Evolutionary conservation across 2,888 invertebrate species (phyloP).

Genomic region (Timandra comae): DNA sequence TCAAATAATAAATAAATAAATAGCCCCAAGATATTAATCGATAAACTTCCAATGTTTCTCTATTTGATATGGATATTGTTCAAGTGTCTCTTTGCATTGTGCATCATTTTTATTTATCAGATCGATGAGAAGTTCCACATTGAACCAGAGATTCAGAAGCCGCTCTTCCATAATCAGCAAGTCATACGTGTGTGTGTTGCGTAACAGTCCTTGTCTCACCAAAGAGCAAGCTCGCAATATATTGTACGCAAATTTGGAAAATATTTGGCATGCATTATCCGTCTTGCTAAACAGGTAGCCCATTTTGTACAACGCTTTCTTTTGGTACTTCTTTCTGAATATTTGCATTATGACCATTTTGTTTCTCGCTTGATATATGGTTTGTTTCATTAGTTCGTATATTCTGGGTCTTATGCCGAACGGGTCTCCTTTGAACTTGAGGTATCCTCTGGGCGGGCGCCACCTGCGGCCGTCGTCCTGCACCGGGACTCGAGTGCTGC

Average conservation of each 20-base stretch:
- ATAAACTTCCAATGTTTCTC: constrained; percentile 28
- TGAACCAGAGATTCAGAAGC: constrained; percentile 36
- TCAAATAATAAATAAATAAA: no score
- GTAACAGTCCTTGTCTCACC: background rate
- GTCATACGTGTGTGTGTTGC: constrained; percentile 13
- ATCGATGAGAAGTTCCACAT: constrained; percentile 34
- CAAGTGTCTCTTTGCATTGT: constrained; percentile 18
- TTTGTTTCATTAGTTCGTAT: constrained; percentile 46
- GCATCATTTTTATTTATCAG: constrained; percentile 30
- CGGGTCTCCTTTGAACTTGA: constrained; percentile 4
- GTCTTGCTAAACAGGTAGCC: constrained; percentile 45
- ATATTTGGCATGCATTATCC: constrained; percentile 34
- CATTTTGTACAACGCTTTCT: constrained; percentile 42
- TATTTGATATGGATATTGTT: constrained; percentile 12
- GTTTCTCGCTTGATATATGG: constrained; percentile 43
- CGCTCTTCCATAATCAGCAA: constrained; percentile 30
- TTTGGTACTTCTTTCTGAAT: constrained; percentile 24
- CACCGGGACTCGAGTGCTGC: constrained; percentile 10
- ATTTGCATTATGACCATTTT: constrained; percentile 46
- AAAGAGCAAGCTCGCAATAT: constrained; percentile 12
- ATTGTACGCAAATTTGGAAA: constrained; percentile 24
- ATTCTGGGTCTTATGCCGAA: constrained; percentile 30
- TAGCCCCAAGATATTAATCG: no score
- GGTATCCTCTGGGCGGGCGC: constrained; percentile 1
- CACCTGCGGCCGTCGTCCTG: background rate